Base-by-base conservation (phyloP, 2,888 invertebrate species). In the Tenthredo distinguenda region DNA sequence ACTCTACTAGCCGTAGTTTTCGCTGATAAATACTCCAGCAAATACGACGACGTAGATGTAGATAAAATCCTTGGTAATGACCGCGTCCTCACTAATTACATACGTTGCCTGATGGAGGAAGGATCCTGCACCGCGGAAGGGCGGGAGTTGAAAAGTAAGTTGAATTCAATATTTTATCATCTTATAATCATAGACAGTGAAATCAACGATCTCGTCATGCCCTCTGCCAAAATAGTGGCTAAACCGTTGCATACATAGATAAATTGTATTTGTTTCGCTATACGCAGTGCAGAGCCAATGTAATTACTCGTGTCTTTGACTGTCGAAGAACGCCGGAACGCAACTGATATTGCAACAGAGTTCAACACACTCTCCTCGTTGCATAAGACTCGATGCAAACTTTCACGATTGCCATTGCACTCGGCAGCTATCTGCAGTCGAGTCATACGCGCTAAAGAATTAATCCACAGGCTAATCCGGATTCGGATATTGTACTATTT, bases 111-210 rank as follows among this genome's bases (percentile, higher is more conserved):
- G 91, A 93, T 96, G 93, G 96, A 95, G 7, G 94, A 95, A 88
- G 95, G 95, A 12, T 93, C 94, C 2, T 96, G 96, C 90, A 95
- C 95, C 0, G 91, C 95, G 1, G 96, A 95, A 89, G 95, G 95
- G 79, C 94, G 95, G 68, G 95, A 95, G 91, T 91, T 96, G 47
- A 95, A 95, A 92, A 95, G 96, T 96, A 91, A 95, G 95, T 94
- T 87, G 62, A 58, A 81, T 84, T 0, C 37, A 12, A 62, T 26
- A 62, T 26, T 26, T 26, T 12, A 62, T 12, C 26, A 10, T 62
- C 21, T 62, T 26, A 62, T 26, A 62, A 62, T 62, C 4, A 26
- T 26, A 55, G 55, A n/a, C 55, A 55, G n/a, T 55, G n/a, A 6
- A 10, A 58, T 58, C 21, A n/a, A 55, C 18, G 55, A 6, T 55